Evolutionary conservation across 2,888 invertebrate genomes (phyloP), one percentile per base, ranked within the genome.

Genomic region (Thalpophila matura): DNA sequence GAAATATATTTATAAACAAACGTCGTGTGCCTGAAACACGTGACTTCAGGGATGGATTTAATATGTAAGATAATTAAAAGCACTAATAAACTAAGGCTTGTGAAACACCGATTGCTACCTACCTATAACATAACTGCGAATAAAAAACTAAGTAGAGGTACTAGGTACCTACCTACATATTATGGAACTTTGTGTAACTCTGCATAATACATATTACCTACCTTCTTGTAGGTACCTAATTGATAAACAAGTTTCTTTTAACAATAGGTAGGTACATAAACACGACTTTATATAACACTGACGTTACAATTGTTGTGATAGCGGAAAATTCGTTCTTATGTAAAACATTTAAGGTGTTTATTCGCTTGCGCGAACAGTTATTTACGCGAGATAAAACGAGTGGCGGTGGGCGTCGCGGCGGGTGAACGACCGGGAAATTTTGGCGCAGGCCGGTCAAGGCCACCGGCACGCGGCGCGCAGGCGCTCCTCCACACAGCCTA

Each of bases 381-480:
- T 91, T 92, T 91, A 89, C 86, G 87, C 86, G 90, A 92, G 93
- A 93, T 93, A 92, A 91, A 91, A 88, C 88, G 90, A 87, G 89
- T 86, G 94, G 90, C 85, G 85, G 93, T 91, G 92, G 91, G 94
- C 91, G 91, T 88, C 89, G 88, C 80, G 86, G 86, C 86, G 87
- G 92, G 92, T 92, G 92, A 93, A 94, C 81, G 94, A 93, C 91
- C 94, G 89, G 94, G 90, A 91, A 92, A 91, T 93, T 95, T 95
- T 94, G 95, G 95, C 95, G 95, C 94, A 93, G 92, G 90, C 89
- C 93, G 95, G 95, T 95, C 95, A 95, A 95, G 95, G 95, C 94
- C 95, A 89, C 84, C 78, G 79, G 81, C 83, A 66, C 73, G 68
- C 81, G 82, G 82, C 82, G 86, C 90, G 91, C 91, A 88, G 65